Conservation (phyloP, 2,797 vertebrate genomes). For the Fundulus diaphanus region DNA sequence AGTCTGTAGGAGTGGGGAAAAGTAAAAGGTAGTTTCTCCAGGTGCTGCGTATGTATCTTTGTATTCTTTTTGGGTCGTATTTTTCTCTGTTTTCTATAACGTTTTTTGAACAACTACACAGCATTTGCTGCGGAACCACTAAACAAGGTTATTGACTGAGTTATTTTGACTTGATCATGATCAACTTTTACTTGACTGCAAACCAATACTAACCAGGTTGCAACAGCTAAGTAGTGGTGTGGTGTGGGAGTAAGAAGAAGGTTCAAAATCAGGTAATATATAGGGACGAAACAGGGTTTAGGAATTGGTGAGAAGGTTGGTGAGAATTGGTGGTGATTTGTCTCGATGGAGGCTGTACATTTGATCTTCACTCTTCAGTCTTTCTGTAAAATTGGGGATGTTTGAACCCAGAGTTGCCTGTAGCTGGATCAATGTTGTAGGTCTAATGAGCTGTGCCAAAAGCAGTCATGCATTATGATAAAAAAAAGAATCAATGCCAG, state of each 20-base stretch:
- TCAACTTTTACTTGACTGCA: too few relatives aligned
- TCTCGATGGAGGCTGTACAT: not conserved
- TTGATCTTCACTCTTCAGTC: not conserved
- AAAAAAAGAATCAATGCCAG: slow-evolving; percentile 49
- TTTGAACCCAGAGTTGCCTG: slow-evolving; percentile 5
- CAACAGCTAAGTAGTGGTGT: not conserved
- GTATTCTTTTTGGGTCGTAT: too few relatives aligned
- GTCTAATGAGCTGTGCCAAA: slow-evolving; percentile 16
- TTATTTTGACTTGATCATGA: too few relatives aligned
- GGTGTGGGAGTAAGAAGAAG: not conserved
- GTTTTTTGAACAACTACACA: too few relatives aligned
- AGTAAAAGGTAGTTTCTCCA: too few relatives aligned
- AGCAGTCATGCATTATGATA: slow-evolving; percentile 38
- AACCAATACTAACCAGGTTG: too few relatives aligned
- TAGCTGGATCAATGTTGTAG: slow-evolving; percentile 34
- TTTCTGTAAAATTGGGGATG: not conserved
- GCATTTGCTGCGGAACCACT: too few relatives aligned
- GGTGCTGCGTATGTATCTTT: too few relatives aligned
- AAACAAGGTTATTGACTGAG: too few relatives aligned
- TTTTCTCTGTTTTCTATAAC: too few relatives aligned
- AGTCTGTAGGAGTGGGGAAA: too few relatives aligned
- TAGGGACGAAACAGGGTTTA: not conserved
- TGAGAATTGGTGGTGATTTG: not conserved
- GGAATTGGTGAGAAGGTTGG: not conserved
- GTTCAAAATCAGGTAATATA: not conserved